A percentile compares a stretch with the other conserved stretches of the same genome.
Conservation (phyloP, 2,888 invertebrate genomes). For the Mycalesis mineus region DNA sequence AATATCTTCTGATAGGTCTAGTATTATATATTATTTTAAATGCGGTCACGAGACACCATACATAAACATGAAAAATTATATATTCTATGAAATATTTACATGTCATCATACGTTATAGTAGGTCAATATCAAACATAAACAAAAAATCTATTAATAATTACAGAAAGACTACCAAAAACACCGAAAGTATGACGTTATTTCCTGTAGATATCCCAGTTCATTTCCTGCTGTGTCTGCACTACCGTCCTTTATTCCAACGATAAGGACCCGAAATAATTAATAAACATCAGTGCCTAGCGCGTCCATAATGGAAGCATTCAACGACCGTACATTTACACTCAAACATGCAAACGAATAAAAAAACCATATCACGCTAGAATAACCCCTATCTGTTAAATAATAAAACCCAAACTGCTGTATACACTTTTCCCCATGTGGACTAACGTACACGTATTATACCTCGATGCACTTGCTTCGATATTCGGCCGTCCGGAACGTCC, state of each 20-base stretch:
- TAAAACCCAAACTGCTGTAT: conserved; percentile 7
- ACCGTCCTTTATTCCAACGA: conserved; percentile 15
- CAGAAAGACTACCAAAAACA: background rate
- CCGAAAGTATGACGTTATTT: conserved; percentile 2
- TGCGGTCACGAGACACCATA: no score
- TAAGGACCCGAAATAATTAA: conserved; percentile 25
- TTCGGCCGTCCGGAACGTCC: conserved; percentile 44
- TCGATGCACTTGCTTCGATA: conserved; percentile 45
- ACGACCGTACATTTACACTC: conserved; percentile 16
- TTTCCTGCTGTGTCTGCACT: conserved; percentile 17
- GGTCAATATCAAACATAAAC: background rate
- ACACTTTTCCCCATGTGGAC: background rate
- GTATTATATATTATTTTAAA: no score
- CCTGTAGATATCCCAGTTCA: conserved; percentile 19
- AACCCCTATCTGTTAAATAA: background rate
- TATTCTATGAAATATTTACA: no score
- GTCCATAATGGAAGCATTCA: conserved; percentile 24
- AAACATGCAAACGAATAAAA: background rate
- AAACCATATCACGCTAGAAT: conserved; percentile 1
- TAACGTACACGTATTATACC: conserved; percentile 33
- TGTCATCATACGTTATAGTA: no score
- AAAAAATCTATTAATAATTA: background rate
- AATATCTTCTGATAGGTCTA: no score
- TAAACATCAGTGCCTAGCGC: conserved; percentile 20
- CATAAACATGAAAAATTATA: no score